Conservation (phyloP, 1,140 invertebrate species). For the Bombus huntii region DNA sequence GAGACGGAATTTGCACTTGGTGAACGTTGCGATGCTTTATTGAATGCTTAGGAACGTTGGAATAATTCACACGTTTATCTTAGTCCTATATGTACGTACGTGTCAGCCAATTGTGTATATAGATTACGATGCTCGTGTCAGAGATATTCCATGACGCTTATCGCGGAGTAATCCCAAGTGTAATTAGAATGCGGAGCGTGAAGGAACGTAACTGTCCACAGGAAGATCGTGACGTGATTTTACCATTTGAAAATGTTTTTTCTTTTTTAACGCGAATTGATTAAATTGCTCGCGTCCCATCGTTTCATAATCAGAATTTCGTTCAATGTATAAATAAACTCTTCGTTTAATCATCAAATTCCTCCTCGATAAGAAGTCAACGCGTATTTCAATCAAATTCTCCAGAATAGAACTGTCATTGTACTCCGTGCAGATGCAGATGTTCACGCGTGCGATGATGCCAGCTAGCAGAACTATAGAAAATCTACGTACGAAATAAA, state of each 20-base stretch:
- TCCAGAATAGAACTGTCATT: not conserved
- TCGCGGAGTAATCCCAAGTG: conserved; percentile 9
- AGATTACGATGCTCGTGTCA: not conserved
- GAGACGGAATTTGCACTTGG: not conserved
- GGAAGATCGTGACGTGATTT: not conserved
- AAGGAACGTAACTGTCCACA: not conserved
- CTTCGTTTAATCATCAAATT: not conserved
- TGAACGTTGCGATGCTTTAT: not conserved
- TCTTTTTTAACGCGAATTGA: not conserved
- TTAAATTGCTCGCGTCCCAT: not conserved
- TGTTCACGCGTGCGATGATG: too few species aligned
- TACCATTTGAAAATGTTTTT: not conserved
- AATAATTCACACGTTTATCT: conserved; percentile 3
- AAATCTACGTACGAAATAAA: too few species aligned
- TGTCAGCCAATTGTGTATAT: not conserved
- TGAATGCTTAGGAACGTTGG: too few species aligned
- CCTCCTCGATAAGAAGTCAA: not conserved
- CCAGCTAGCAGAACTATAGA: too few species aligned
- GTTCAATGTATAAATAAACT: too few species aligned
- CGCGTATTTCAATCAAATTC: not conserved
- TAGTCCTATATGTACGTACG: not conserved
- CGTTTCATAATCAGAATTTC: too few species aligned
- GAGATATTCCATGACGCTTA: conserved; percentile 25
- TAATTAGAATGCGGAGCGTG: conserved; percentile 5
- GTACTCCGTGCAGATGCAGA: too few species aligned